Conservation (phyloP, 2,113 vertebrate genomes). For the Motacilla tschutschensis region DNA sequence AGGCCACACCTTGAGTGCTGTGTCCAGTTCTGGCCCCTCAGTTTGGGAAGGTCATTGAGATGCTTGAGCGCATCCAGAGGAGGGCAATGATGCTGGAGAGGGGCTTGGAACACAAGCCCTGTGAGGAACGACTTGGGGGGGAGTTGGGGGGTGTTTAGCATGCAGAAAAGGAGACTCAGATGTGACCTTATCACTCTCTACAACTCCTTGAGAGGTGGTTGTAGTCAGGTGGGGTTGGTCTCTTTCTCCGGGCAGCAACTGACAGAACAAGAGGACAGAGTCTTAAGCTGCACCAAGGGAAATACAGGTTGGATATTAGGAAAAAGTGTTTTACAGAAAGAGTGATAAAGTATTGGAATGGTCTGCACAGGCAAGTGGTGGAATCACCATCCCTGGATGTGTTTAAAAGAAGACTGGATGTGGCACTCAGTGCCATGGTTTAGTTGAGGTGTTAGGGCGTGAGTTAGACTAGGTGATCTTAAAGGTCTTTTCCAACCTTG, state of each 20-base stretch:
- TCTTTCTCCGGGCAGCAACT: background rate
- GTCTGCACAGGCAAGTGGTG: background rate
- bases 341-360: background rate
- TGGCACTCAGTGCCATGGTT: background rate
- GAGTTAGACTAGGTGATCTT: background rate
- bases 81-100: background rate
- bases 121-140: background rate
- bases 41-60: background rate
- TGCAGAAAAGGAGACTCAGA: background rate
- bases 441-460: background rate
- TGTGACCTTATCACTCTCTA: background rate
- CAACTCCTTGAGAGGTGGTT: fast-evolving
- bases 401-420: background rate
- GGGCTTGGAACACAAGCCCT: background rate
- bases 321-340: background rate
- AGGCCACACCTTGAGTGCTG: background rate
- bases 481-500: background rate
- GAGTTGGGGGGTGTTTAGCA: background rate
- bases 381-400: background rate
- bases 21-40: background rate
- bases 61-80: fast-evolving
- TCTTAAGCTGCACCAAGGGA: fast-evolving
- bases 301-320: too few species aligned
- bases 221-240: background rate
- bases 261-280: background rate